Percentiles rank a stretch among this genome's conserved stretches.
Evolutionary conservation across 2,113 vertebrate species (phyloP).

Genomic region (Eulacestoma nigropectus): DNA sequence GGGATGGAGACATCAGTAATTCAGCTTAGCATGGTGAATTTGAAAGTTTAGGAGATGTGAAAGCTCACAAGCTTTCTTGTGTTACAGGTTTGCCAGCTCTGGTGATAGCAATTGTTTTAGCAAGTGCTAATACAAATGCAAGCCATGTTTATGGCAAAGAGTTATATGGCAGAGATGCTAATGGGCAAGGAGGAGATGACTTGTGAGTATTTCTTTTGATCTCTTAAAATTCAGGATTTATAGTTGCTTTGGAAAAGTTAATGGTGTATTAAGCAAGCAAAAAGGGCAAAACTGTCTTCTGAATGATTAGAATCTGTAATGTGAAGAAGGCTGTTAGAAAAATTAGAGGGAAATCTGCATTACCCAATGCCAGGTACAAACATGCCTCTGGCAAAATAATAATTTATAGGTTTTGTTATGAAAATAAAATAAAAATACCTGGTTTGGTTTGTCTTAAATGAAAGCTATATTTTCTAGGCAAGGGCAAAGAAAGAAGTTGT

Average conservation of each 20-base stretch:
- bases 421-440: neutral
- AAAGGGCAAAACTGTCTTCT: neutral
- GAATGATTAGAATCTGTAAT: neutral
- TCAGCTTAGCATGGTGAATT: neutral
- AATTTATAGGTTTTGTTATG: neutral
- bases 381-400: neutral
- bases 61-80: neutral
- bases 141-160: constrained; percentile 74
- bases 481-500: neutral
- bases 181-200: constrained; percentile 73
- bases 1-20: neutral
- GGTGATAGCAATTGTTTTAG: constrained; percentile 80
- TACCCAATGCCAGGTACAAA: neutral
- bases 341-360: neutral
- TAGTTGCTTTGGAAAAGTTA: neutral
- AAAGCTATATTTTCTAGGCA: neutral
- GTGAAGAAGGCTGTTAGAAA: neutral
- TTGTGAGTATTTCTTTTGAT: constrained; percentile 81
- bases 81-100: constrained; percentile 86
- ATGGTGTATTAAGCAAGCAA: neutral
- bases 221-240: neutral
- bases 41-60: neutral
- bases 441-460: neutral
- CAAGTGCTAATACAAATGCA: constrained; percentile 71
- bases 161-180: constrained; percentile 66